Evolutionary conservation across 2,113 vertebrate species (phyloP).

Genomic region (Pogonocichla stellata): DNA sequence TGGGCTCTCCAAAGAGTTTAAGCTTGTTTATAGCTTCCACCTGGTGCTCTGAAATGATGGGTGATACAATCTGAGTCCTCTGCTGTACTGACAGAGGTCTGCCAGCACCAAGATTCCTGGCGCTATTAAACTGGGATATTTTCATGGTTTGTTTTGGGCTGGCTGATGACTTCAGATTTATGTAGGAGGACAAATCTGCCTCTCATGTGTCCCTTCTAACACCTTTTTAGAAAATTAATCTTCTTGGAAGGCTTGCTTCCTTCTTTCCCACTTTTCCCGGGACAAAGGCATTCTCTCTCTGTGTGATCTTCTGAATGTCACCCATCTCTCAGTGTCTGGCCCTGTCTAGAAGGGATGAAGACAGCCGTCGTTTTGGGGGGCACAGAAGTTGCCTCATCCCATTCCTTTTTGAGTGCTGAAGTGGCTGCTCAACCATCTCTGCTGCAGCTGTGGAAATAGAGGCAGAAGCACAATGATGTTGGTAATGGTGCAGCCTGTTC

Average conservation of each 20-base stretch:
- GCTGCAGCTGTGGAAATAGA: neutral
- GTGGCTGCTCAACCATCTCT: neutral
- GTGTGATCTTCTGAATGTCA: neutral
- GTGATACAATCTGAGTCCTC: neutral
- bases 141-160: neutral
- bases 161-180: neutral
- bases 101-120: neutral
- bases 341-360: neutral
- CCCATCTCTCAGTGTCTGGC: neutral
- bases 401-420: neutral
- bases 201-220: neutral
- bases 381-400: neutral
- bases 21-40: neutral
- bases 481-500: neutral
- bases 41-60: neutral
- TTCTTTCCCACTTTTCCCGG: neutral
- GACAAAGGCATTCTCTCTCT: neutral
- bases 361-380: fast-evolving
- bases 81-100: neutral
- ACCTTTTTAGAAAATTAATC: neutral
- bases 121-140: neutral
- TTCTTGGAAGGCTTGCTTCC: neutral
- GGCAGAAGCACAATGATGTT: neutral
- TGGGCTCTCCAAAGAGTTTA: neutral
- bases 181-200: neutral